phyloP scores from a whole-genome alignment of 2,113 vertebrate genomes.

The Nipponia nippon region DNA sequence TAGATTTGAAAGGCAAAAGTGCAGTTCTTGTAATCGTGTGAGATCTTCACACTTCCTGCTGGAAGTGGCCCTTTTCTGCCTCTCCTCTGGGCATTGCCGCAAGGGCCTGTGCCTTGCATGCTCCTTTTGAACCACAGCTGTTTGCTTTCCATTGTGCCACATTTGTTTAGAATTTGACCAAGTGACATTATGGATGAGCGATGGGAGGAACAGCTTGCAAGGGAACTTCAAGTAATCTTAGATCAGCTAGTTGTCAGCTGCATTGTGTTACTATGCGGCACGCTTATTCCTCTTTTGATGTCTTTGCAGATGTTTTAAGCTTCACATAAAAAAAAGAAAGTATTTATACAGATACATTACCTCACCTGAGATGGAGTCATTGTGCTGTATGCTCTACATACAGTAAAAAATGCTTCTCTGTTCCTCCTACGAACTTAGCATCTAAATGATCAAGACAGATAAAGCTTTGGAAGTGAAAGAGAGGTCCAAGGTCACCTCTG shows the following conservation, averaged over 20 bases:
- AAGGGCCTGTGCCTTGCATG: neutral
- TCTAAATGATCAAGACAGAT: constrained; percentile 16
- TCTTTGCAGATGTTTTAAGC: constrained; percentile 22
- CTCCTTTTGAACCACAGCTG: neutral
- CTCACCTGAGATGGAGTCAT: constrained; percentile 7
- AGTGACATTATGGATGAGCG: neutral
- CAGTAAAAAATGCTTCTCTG: neutral
- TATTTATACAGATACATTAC: neutral
- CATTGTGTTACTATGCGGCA: neutral
- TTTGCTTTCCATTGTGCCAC: neutral
- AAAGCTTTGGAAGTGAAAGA: neutral
- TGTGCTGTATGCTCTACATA: neutral
- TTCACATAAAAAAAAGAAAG: neutral
- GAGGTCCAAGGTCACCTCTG: constrained; percentile 18
- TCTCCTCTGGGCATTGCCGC: neutral
- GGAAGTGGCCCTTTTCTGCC: neutral
- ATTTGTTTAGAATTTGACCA: neutral
- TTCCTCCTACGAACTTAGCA: neutral
- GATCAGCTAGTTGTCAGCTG: neutral
- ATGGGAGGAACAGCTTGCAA: neutral
- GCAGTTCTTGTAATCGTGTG: neutral
- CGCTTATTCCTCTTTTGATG: neutral
- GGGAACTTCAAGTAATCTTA: neutral
- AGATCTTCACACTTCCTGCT: neutral
- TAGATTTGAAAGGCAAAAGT: constrained; percentile 19